Evolutionary conservation across 2,113 vertebrate species (phyloP).

Genomic region (Pollimyrus isidori): DNA sequence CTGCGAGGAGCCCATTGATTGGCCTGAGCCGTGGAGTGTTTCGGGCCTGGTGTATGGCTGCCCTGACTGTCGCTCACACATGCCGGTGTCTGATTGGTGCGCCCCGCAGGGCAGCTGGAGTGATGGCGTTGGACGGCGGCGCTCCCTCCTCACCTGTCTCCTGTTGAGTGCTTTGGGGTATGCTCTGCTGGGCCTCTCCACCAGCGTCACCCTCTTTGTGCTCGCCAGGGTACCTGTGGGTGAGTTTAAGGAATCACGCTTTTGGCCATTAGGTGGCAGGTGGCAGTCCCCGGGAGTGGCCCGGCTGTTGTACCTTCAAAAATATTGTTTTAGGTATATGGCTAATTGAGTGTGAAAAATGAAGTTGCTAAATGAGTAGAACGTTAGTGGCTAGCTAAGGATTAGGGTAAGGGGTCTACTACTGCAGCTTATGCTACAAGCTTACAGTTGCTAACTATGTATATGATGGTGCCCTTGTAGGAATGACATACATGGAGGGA

Average conservation of each 20-base stretch:
- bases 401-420: not conserved
- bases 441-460: not conserved
- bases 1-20: not conserved
- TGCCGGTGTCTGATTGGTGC: slow-evolving; percentile 18
- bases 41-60: not conserved
- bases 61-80: not conserved
- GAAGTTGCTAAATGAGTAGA: not conserved
- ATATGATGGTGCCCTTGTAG: not conserved
- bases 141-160: slow-evolving; percentile 78
- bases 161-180: slow-evolving; percentile 82
- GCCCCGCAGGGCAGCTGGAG: slow-evolving; percentile 87
- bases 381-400: not conserved
- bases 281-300: not conserved
- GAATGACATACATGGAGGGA: not conserved
- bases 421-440: not conserved
- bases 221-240: slow-evolving; percentile 83
- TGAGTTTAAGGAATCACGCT: slow-evolving; percentile 52
- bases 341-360: not conserved
- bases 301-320: not conserved
- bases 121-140: slow-evolving; percentile 76
- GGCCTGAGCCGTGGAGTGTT: slow-evolving; percentile 5
- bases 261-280: not conserved
- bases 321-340: not conserved
- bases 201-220: slow-evolving; percentile 72
- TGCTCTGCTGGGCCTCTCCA: slow-evolving; percentile 74